Conservation (phyloP, 2,113 vertebrate species). For the Bettongia penicillata region DNA sequence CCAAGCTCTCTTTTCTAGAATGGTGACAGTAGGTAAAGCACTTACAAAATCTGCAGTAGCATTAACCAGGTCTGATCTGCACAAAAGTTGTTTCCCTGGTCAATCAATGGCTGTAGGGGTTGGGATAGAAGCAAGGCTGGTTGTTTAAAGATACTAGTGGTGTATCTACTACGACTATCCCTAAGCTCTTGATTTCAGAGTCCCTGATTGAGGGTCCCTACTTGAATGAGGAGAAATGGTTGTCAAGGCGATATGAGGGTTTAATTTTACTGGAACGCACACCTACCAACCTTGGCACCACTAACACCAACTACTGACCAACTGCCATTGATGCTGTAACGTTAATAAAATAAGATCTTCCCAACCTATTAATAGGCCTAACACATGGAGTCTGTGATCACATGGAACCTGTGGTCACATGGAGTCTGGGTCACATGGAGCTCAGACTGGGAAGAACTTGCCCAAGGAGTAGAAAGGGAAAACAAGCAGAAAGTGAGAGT, state of each 20-base stretch:
- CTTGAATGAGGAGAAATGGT: neutral
- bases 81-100: neutral
- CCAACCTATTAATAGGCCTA: too few relatives aligned
- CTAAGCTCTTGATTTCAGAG: neutral
- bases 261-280: neutral
- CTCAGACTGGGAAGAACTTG: too few relatives aligned
- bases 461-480: too few relatives aligned
- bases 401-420: too few relatives aligned
- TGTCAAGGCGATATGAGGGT: neutral
- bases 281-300: neutral
- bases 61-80: neutral
- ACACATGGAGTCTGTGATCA: too few relatives aligned
- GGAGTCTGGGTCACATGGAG: too few relatives aligned
- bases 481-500: too few relatives aligned
- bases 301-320: neutral
- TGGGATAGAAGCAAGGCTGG: neutral
- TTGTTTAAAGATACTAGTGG: neutral
- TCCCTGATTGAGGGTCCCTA: neutral
- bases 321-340: neutral
- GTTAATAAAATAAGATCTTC: too few relatives aligned
- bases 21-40: neutral
- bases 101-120: neutral
- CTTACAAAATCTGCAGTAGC: neutral
- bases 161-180: neutral
- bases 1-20: neutral